A percentile compares a stretch with the other conserved stretches of the same genome.
Conservation (phyloP, 2,888 invertebrate species). For the Netelia fuscicornis region DNA sequence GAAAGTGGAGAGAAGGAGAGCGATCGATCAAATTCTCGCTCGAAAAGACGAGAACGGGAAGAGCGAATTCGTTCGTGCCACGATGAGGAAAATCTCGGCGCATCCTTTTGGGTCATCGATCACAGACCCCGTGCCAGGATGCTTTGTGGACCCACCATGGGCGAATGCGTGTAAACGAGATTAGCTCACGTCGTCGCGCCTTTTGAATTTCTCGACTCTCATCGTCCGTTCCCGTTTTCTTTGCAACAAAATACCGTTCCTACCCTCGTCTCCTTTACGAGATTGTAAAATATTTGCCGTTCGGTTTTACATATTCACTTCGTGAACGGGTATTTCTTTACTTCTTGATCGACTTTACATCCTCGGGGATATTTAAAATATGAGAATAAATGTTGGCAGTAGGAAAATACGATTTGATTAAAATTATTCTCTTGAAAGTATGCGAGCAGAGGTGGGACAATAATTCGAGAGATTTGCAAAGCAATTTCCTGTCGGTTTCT, state of each 20-base stretch:
- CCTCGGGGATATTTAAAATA: too few relatives aligned
- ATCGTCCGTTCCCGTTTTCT: not conserved
- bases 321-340: too few relatives aligned
- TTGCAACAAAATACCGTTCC: not conserved
- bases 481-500: too few relatives aligned
- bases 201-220: constrained; percentile 34
- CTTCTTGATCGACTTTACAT: too few relatives aligned
- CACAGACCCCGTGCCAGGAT: constrained; percentile 21
- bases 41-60: constrained; percentile 34
- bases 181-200: constrained; percentile 27
- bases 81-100: constrained; percentile 40
- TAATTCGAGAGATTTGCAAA: too few relatives aligned
- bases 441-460: too few relatives aligned
- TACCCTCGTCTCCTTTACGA: not conserved
- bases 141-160: constrained; percentile 5
- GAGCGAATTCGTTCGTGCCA: constrained; percentile 28
- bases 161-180: constrained; percentile 46
- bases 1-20: constrained; percentile 10
- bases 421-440: too few relatives aligned
- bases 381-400: too few relatives aligned
- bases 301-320: too few relatives aligned
- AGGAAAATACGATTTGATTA: too few relatives aligned
- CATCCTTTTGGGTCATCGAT: constrained; percentile 52
- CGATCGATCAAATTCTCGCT: constrained; percentile 57
- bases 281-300: constrained; percentile 5